These are phyloP conservation scores for Falco peregrinus DNA, from an alignment of 2,797 vertebrate species.

Conservation along the genomic window DNA sequence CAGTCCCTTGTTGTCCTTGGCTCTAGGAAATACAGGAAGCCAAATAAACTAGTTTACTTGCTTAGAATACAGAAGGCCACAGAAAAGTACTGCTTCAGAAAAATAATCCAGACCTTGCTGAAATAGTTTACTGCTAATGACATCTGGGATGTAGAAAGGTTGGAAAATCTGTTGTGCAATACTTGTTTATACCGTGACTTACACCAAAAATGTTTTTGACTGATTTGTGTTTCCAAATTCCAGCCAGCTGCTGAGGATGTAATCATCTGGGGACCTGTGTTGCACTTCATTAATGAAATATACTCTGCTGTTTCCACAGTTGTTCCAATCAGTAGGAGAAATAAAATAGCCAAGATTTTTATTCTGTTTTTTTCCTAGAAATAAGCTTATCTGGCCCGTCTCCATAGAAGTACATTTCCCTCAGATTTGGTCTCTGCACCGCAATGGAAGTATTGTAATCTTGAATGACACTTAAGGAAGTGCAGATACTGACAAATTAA, in stretches of 20 bases:
- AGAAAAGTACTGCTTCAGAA: not conserved
- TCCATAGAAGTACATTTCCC: not conserved
- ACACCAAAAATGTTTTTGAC: not conserved
- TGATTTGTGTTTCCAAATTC: not conserved
- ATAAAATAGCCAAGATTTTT: not conserved
- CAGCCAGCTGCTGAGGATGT: not conserved
- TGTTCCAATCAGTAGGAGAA: not conserved
- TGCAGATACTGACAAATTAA: not conserved
- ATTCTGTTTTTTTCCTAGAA: not conserved
- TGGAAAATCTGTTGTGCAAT: not conserved
- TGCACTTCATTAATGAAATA: not conserved
- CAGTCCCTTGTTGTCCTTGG: not conserved
- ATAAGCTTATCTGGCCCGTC: not conserved
- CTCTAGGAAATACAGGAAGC: not conserved
- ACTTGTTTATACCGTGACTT: not conserved
- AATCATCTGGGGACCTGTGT: not conserved
- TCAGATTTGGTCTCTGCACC: not conserved
- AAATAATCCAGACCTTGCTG: not conserved
- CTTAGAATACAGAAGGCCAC: not conserved
- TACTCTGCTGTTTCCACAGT: not conserved
- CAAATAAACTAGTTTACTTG: not conserved
- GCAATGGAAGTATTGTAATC: not conserved
- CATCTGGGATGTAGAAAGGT: not conserved
- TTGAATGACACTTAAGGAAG: not conserved
- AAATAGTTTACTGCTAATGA: not conserved